A percentile compares a stretch with the other conserved stretches of the same genome.
Evolutionary conservation across 2,113 vertebrate species (phyloP).

Genomic region (Ptilonorhynchus violaceus): DNA sequence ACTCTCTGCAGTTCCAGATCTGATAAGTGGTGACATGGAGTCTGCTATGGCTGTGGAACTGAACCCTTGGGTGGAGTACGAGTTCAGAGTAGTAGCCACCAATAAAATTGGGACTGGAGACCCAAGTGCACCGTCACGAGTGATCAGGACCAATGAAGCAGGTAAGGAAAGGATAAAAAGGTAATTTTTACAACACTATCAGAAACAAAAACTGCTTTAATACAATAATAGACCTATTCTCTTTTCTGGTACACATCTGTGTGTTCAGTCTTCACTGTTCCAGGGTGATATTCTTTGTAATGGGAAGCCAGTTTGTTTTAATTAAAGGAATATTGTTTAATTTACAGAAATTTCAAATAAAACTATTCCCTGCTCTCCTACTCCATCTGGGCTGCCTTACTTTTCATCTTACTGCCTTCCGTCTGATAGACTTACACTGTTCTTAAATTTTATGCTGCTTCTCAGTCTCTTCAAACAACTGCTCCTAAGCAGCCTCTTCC

Average conservation of each 20-base stretch:
- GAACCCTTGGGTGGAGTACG: slow-evolving; percentile 97
- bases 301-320: background rate
- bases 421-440: background rate
- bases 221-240: background rate
- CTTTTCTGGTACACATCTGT: background rate
- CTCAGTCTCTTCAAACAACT: background rate
- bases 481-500: background rate
- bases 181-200: background rate
- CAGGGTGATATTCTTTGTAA: background rate
- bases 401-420: background rate
- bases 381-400: background rate
- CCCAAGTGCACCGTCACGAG: slow-evolving; percentile 86
- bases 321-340: background rate
- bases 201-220: background rate
- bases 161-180: slow-evolving; percentile 69
- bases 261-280: background rate
- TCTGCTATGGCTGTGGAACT: slow-evolving; percentile 92
- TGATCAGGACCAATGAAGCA: slow-evolving; percentile 92
- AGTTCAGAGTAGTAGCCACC: slow-evolving; percentile 94
- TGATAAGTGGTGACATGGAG: slow-evolving; percentile 93
- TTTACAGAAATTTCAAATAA: background rate
- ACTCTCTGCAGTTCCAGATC: slow-evolving; percentile 83
- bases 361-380: background rate
- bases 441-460: background rate
- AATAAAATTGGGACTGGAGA: slow-evolving; percentile 94